Percentiles rank a stretch among this genome's conserved stretches.
phyloP scores from a whole-genome alignment of 2,113 vertebrate species.

The Turdus rufiventris region DNA sequence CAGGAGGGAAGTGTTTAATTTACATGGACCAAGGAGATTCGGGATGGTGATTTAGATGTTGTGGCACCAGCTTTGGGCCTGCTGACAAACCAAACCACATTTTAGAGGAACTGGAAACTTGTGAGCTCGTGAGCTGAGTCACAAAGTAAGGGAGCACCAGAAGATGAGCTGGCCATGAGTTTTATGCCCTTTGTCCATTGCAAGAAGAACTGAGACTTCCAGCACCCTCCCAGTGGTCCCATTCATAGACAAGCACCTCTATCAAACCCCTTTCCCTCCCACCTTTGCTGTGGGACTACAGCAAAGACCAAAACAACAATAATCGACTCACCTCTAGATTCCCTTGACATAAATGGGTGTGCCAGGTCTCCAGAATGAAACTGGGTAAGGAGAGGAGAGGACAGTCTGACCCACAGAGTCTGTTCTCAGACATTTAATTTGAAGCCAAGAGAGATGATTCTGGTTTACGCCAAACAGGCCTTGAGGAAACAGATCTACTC shows the following conservation, averaged over 20 bases:
- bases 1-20: conserved; percentile 15
- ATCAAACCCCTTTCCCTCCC: neutral
- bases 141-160: neutral
- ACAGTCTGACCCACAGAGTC: neutral
- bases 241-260: neutral
- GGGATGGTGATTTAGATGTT: neutral
- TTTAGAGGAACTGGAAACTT: neutral
- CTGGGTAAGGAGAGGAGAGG: neutral
- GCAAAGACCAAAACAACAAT: neutral
- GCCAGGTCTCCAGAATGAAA: neutral
- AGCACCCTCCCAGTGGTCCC: neutral
- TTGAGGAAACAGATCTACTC: neutral
- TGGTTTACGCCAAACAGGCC: neutral
- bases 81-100: neutral
- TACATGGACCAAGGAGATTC: neutral
- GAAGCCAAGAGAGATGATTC: neutral
- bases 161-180: neutral
- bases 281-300: neutral
- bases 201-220: neutral
- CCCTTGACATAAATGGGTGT: neutral
- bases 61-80: neutral
- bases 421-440: neutral
- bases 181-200: neutral
- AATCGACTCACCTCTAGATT: neutral
- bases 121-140: neutral